A percentile compares a stretch with the other conserved stretches of the same genome.
Conservation (phyloP, 1,140 invertebrate species). For the Diachasmimorpha longicaudata region DNA sequence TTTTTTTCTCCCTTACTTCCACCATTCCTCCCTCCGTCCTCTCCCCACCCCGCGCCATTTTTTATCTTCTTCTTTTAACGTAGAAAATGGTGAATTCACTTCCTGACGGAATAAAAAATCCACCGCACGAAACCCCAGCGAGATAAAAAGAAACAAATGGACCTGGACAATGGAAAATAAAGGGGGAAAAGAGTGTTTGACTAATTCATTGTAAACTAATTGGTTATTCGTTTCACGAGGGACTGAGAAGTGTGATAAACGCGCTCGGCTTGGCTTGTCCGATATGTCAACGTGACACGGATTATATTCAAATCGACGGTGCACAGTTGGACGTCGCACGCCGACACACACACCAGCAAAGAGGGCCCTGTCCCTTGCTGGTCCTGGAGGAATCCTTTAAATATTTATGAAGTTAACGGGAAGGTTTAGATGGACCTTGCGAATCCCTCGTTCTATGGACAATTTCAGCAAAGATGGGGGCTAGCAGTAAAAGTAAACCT, state of each 20-base stretch:
- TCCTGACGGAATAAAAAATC: slow-evolving; percentile 13
- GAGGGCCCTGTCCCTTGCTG: neutral
- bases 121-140: neutral
- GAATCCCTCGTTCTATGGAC: neutral
- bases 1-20: neutral
- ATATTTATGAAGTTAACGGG: slow-evolving; percentile 45
- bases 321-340: slow-evolving; percentile 7
- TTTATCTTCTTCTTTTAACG: slow-evolving; percentile 45
- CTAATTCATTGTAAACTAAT: slow-evolving; percentile 22
- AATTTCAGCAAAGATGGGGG: neutral
- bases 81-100: slow-evolving; percentile 37
- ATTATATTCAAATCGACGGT: slow-evolving; percentile 45
- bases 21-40: neutral
- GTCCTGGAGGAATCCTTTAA: slow-evolving; percentile 31
- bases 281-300: slow-evolving; percentile 35
- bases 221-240: slow-evolving; percentile 48
- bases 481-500: too few relatives aligned
- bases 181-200: neutral
- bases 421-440: neutral
- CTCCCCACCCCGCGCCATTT: neutral
- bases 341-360: neutral
- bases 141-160: neutral
- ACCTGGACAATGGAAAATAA: neutral
- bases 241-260: slow-evolving; percentile 47
- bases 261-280: slow-evolving; percentile 16